Evolutionary conservation across 2,797 vertebrate genomes (phyloP), one percentile per base, ranked within the genome.

Genomic region (Sternotherus odoratus): DNA sequence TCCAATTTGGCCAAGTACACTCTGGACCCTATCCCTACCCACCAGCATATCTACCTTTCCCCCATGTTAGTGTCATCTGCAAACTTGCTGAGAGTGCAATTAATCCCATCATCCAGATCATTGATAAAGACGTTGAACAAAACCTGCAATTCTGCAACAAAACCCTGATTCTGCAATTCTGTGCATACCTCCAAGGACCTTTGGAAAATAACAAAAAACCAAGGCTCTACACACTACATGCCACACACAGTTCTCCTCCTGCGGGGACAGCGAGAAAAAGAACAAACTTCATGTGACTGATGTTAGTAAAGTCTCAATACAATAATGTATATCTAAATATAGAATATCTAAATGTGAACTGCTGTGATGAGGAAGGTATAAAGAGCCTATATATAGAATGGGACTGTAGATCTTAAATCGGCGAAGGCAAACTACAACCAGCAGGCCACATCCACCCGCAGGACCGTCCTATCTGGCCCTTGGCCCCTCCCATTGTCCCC

Each of bases 201-300:
- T 79, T 33, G 74, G 74, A 94, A 82, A 60, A 39, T n/a, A 83
- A 6, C 17, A 74, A 4, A n/a, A 49, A 50, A 50, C n/a, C 8
- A 74, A 36, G 16, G 39, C n/a, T 10, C 28, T 5, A 9, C 8
- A 9, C 8, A n/a, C 2, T 53, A 77, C 7, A 26, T 0, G 39
- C 26, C 43, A 74, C 21, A 36, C 66, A 36, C 19, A 69, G 66
- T n/a, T 39, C 36, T 69, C n/a, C n/a, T 5, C n/a, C 66, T 66
- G 53, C 4, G 48, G 48, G 16, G n/a, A 36, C n/a, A 19, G 21
- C 11, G 10, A 69, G 66, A 66, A 5, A 66, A 39, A 60, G 30
- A 60, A 69, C 4, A 39, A 69, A 69, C 36, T 36, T 69, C 66
- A 69, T 2, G n/a, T 39, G 19, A 69, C 63, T 69, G 19, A 39